Conservation (phyloP, 2,797 vertebrate genomes). For the Notolabrus celidotus region DNA sequence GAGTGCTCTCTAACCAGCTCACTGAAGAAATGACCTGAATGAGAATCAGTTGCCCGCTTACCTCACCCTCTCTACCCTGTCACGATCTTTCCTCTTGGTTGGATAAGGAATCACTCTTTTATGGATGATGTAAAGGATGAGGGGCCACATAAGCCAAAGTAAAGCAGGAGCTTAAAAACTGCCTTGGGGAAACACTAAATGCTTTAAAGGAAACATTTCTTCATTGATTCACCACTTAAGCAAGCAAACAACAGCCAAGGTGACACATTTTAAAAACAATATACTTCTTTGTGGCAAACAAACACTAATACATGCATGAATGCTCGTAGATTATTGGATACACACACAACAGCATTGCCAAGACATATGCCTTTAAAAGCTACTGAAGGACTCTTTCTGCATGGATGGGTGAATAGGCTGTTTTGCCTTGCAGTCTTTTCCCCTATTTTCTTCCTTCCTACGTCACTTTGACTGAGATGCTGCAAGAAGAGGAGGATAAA, state of each 20-base stretch:
- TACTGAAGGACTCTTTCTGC: slow-evolving; percentile 49
- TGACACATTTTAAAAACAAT: slow-evolving; percentile 37
- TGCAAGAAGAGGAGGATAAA: not conserved
- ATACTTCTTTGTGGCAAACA: not conserved
- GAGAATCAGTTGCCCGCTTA: slow-evolving; percentile 42
- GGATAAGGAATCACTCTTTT: slow-evolving; percentile 31
- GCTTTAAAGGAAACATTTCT: slow-evolving; percentile 51
- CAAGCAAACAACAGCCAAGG: slow-evolving; percentile 46
- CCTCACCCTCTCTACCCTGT: slow-evolving; percentile 21
- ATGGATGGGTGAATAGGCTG: slow-evolving; percentile 49
- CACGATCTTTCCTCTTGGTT: slow-evolving; percentile 20
- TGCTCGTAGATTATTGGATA: slow-evolving; percentile 17
- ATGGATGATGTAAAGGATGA: slow-evolving; percentile 6
- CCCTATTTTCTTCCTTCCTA: not conserved
- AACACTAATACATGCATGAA: slow-evolving; percentile 1
- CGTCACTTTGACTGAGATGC: slow-evolving; percentile 12
- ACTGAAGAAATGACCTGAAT: slow-evolving; percentile 60
- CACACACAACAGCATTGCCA: not conserved
- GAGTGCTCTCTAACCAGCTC: slow-evolving; percentile 55
- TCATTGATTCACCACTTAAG: slow-evolving; percentile 59
- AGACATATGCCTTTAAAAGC: slow-evolving; percentile 39
- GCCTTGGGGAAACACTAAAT: not conserved
- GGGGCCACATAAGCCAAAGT: not conserved
- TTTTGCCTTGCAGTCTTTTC: slow-evolving; percentile 33
- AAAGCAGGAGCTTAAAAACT: not conserved